Evolutionary conservation across 2,113 vertebrate genomes (phyloP).

Genomic region (Perccottus glenii): DNA sequence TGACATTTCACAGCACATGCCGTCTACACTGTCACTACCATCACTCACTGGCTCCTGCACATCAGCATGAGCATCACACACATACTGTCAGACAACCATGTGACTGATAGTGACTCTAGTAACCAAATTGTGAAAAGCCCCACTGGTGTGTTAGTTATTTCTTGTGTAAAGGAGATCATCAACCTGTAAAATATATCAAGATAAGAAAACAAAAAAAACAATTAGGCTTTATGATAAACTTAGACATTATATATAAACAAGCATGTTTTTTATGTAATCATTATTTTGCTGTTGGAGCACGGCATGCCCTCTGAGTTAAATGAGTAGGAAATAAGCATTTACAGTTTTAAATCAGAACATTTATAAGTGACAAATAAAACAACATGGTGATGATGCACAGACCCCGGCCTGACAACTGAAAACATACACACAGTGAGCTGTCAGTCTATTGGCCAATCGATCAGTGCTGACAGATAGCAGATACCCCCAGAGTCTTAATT

Average conservation of each 20-base stretch:
- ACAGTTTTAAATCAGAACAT: no score
- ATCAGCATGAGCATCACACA: constrained; percentile 33
- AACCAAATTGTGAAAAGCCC: constrained; percentile 45
- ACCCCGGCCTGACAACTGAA: constrained; percentile 17
- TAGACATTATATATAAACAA: no score
- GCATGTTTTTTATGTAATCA: no score
- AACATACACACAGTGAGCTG: constrained; percentile 49
- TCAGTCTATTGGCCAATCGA: constrained; percentile 70
- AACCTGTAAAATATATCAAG: no score
- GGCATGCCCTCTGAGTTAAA: no score
- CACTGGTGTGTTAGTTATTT: constrained; percentile 9
- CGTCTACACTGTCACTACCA: constrained; percentile 74
- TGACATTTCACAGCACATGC: constrained; percentile 81
- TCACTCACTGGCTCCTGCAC: constrained; percentile 62
- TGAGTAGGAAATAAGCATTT: constrained; percentile 17
- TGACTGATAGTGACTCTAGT: constrained; percentile 64
- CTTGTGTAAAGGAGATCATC: constrained; percentile 12
- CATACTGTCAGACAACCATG: constrained; percentile 26
- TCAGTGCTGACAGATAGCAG: constrained; percentile 73
- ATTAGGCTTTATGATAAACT: no score
- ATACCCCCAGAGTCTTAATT: constrained; percentile 79
- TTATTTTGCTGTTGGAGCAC: no score
- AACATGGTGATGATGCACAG: constrained; percentile 32
- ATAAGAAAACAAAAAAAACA: no score
- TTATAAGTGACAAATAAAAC: constrained; percentile 43